phyloP scores from a whole-genome alignment of 2,888 invertebrate species.

The Calliopum simillimum region DNA sequence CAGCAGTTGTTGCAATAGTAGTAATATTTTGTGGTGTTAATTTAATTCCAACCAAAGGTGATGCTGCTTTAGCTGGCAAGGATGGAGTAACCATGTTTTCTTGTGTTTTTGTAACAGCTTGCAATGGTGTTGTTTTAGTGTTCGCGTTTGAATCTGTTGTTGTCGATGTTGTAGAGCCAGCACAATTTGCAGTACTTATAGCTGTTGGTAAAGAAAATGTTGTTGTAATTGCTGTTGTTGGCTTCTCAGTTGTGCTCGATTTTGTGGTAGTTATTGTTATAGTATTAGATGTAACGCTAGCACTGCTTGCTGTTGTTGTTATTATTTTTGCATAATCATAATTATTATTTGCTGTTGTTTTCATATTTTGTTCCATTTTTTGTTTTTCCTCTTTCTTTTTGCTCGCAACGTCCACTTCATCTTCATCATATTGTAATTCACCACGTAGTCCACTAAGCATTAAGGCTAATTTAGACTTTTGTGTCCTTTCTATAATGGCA shows the following conservation, averaged over 20 bases:
- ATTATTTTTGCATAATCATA: not conserved
- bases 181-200: not conserved
- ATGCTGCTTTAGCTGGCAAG: slow-evolving; percentile 32
- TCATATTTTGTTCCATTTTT: not conserved
- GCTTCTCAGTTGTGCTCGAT: not conserved
- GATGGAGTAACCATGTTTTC: not conserved
- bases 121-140: slow-evolving; percentile 17
- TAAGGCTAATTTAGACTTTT: slow-evolving; percentile 63
- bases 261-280: not conserved
- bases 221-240: slow-evolving; percentile 2
- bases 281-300: not conserved
- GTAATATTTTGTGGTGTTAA: slow-evolving; percentile 40
- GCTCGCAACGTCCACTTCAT: slow-evolving; percentile 38
- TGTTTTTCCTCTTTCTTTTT: not conserved
- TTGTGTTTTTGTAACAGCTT: not conserved
- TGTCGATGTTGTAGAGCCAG: slow-evolving; percentile 17
- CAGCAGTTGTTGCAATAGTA: not conserved
- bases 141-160: slow-evolving; percentile 25
- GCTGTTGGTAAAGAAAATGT: not conserved
- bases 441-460: slow-evolving; percentile 65
- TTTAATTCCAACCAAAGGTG: slow-evolving; percentile 46
- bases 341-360: not conserved
- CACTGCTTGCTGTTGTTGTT: not conserved
- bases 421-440: slow-evolving; percentile 59
- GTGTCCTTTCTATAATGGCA: slow-evolving; percentile 57